Conservation (phyloP, 1,140 invertebrate genomes). For the Palaemon carinicauda region DNA sequence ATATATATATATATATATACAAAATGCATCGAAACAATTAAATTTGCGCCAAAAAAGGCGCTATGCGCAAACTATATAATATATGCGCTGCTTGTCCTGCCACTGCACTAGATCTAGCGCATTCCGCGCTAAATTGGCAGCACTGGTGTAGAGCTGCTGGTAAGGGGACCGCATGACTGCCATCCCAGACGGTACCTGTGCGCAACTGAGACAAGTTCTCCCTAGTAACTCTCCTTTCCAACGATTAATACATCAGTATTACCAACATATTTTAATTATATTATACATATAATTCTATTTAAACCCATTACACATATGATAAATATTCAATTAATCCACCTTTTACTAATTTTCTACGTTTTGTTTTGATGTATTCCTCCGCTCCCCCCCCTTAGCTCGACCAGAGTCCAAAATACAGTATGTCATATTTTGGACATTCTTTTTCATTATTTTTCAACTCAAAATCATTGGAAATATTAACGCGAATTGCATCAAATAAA, state of each 20-base stretch:
- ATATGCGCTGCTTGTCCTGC: no score
- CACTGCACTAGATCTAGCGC: no score
- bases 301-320: neutral
- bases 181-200: neutral
- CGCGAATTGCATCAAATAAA: neutral
- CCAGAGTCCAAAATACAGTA: neutral
- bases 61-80: no score
- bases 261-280: neutral
- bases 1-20: no score
- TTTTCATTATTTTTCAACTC: neutral
- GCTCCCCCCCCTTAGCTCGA: neutral
- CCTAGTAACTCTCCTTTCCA: neutral
- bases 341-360: neutral
- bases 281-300: neutral
- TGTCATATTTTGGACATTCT: neutral
- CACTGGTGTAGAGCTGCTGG: no score
- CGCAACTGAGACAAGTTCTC: neutral
- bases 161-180: neutral
- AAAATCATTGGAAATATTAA: neutral
- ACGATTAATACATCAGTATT: neutral
- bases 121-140: no score
- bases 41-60: no score
- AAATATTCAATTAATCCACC: no score
- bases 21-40: no score
- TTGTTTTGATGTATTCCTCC: slow-evolving; percentile 1